Evolutionary conservation across 2,888 invertebrate genomes (phyloP).

Genomic region (Agonum fuliginosum): DNA sequence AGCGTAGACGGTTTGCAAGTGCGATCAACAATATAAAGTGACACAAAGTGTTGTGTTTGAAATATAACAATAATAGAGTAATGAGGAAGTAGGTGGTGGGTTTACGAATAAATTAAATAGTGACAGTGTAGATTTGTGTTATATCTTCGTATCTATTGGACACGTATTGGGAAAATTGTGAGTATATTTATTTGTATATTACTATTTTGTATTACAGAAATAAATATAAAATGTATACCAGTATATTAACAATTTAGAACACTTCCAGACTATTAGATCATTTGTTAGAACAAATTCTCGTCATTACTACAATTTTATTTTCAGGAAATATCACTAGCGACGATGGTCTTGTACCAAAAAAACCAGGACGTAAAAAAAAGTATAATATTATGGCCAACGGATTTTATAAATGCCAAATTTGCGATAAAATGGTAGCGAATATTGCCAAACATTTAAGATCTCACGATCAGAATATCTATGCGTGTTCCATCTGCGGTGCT

Average conservation of each 20-base stretch:
- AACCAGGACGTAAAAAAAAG: slow-evolving; percentile 34
- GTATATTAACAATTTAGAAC: too few species aligned
- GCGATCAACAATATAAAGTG: not conserved
- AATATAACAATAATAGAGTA: slow-evolving; percentile 30
- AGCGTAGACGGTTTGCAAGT: slow-evolving; percentile 3
- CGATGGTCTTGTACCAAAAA: not conserved
- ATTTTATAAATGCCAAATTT: slow-evolving; percentile 71
- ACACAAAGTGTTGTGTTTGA: slow-evolving; percentile 5
- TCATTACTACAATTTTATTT: slow-evolving; percentile 20
- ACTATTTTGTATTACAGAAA: slow-evolving; percentile 1
- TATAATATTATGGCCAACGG: slow-evolving; percentile 25
- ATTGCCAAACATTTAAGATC: slow-evolving; percentile 79
- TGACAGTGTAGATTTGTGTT: slow-evolving; percentile 48
- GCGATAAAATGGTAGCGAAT: slow-evolving; percentile 78
- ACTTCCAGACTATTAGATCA: not conserved
- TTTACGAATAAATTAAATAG: slow-evolving; percentile 26
- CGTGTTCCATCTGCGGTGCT: slow-evolving; percentile 76
- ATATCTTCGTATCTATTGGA: slow-evolving; percentile 16
- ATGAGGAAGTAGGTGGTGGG: slow-evolving; percentile 45
- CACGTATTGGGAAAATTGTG: slow-evolving; percentile 46
- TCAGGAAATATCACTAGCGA: not conserved
- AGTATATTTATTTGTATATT: slow-evolving; percentile 44
- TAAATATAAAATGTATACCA: slow-evolving; percentile 1
- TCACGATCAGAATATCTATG: slow-evolving; percentile 75
- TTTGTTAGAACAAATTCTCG: not conserved